Conservation (phyloP, 2,888 invertebrate species). For the Rotaria socialis region DNA sequence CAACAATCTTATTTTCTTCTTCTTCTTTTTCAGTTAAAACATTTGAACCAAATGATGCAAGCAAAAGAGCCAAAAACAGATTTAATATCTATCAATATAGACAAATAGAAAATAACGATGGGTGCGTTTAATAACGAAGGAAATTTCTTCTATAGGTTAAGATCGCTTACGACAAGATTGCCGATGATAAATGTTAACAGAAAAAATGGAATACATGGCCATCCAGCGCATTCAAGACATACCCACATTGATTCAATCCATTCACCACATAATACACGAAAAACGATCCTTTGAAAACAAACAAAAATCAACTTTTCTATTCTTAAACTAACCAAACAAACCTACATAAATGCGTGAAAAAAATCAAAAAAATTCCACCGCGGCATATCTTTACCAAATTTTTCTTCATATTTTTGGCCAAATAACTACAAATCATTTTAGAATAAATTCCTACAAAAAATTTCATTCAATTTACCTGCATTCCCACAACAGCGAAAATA, state of each 20-base stretch:
- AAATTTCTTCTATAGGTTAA: not conserved
- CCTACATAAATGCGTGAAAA: conserved; percentile 90
- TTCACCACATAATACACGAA: conserved; percentile 93
- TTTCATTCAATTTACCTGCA: conserved; percentile 75
- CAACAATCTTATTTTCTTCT: conserved; percentile 92
- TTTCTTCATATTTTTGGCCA: conserved; percentile 81
- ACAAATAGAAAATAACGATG: not conserved
- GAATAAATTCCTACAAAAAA: conserved; percentile 98
- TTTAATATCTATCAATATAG: conserved; percentile 75
- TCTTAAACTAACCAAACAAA: not conserved
- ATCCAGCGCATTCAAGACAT: conserved; percentile 80
- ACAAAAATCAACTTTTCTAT: not conserved
- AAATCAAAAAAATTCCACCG: conserved; percentile 72
- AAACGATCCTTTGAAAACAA: conserved; percentile 72
- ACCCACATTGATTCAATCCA: conserved; percentile 99
- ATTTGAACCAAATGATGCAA: conserved; percentile 95
- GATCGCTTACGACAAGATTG: conserved; percentile 85
- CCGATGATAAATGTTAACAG: conserved; percentile 95
- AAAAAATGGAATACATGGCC: conserved; percentile 91
- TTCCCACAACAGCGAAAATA: conserved; percentile 99
- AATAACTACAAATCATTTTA: conserved; percentile 97
- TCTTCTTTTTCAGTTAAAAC: conserved; percentile 71
- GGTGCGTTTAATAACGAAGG: not conserved
- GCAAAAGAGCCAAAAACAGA: conserved; percentile 97
- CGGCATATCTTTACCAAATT: not conserved